phyloP scores from a whole-genome alignment of 2,797 vertebrate genomes.

The Prunella strophiata region DNA sequence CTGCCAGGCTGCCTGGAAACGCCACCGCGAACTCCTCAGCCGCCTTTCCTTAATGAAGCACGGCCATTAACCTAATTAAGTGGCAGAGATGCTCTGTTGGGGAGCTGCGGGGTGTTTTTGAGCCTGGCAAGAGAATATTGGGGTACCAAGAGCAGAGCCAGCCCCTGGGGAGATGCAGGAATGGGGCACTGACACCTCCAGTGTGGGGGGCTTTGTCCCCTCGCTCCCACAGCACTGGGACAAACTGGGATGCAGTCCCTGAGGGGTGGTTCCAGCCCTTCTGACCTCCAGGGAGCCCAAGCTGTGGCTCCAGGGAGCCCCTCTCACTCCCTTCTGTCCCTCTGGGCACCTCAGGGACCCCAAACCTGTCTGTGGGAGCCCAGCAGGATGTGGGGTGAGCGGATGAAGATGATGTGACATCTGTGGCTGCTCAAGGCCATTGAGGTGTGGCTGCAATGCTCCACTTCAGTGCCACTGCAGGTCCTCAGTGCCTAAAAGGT shows the following conservation, averaged over 20 bases:
- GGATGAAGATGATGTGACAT: accelerated
- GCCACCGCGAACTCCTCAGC: background rate
- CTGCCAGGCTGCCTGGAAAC: background rate
- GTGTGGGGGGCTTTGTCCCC: accelerated
- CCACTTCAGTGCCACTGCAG: background rate
- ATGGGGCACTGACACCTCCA: background rate
- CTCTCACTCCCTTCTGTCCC: background rate
- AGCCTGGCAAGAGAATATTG: accelerated
- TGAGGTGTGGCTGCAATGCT: background rate
- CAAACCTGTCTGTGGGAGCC: accelerated
- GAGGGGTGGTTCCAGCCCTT: background rate
- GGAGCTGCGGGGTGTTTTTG: background rate
- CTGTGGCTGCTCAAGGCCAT: background rate
- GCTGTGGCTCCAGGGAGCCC: background rate
- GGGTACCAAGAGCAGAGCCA: background rate
- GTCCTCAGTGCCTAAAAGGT: background rate
- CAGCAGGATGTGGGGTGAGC: accelerated
- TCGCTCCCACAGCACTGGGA: background rate
- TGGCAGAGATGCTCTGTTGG: background rate
- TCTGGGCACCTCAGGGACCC: background rate
- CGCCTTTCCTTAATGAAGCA: background rate
- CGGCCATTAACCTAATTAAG: slow-evolving; percentile 33
- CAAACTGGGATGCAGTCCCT: background rate
- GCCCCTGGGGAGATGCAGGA: background rate
- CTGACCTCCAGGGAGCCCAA: background rate